Evolutionary conservation across 2,888 invertebrate genomes (phyloP), one percentile per base, ranked within the genome.

Genomic region (Polymixis lichenea): DNA sequence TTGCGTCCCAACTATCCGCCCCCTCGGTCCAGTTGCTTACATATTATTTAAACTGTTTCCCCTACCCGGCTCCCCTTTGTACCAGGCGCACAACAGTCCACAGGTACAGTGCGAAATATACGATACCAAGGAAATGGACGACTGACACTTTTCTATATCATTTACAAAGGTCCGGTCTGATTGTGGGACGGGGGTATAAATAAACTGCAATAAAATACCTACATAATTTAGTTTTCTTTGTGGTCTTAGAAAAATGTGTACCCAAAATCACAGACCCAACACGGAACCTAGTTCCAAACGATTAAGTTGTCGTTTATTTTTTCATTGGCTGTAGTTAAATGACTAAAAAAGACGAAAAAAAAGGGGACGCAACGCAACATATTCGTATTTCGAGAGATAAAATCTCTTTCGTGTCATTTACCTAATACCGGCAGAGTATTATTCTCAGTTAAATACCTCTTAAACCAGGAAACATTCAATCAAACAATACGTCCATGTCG

Each of bases 21-120:
- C 82, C 82, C 68, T 73, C 51, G 19, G 78, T 75, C 80, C 81
- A 72, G 72, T 65, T 67, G 61, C 62, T 75, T 75, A 62, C 75
- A 69, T 77, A 78, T 85, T 88, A 85, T 85, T 87, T 87, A 84
- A 85, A 88, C 82, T 73, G 72, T 80, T 75, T 77, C 77, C 79
- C 82, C 79, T 58, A 55, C 69, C 49, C 53, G n/a, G 61, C 65
- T 77, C 87, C 84, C 83, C 84, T 80, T 68, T 78, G 67, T 83
- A 77, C 86, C 72, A 74, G 72, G 80, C 49, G 67, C 53, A 49
- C 72, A 86, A 75, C 58, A 82, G 77, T 69, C 69, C 71, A 51
- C 78, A 85, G 86, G 83, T 82, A 82, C 58, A 4, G 32, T 61
- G 61, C 66, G 6, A 38, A 38, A 38, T 38, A 38, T 5, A 38